phyloP scores from a whole-genome alignment of 2,888 invertebrate species.

The Elaeidobius kamerunicus region DNA sequence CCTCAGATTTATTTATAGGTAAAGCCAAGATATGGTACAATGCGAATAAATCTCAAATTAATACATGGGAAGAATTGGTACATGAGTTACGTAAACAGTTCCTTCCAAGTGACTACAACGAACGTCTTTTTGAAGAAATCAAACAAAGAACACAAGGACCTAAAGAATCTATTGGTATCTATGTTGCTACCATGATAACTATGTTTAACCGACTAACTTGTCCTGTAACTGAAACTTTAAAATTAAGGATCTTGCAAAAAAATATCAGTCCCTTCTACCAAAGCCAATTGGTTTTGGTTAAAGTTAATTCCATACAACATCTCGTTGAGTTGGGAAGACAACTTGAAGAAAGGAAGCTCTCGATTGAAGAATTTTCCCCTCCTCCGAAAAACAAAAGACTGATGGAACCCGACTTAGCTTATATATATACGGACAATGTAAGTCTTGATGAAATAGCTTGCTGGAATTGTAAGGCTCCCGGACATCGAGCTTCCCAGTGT shows the following conservation, averaged over 20 bases:
- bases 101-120: constrained; percentile 32
- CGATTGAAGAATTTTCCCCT: constrained; percentile 1
- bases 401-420: constrained; percentile 27
- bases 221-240: constrained; percentile 15
- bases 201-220: constrained; percentile 30
- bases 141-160: constrained; percentile 33
- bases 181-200: constrained; percentile 33
- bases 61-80: background rate
- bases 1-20: background rate
- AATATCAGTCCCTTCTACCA: constrained; percentile 31
- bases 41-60: too few species aligned
- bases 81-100: background rate
- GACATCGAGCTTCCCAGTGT: constrained; percentile 20
- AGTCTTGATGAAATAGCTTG: constrained; percentile 7
- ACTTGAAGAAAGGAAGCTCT: constrained; percentile 4
- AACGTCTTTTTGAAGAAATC: constrained; percentile 33
- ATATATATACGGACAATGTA: constrained; percentile 5
- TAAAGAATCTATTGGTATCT: constrained; percentile 32
- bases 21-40: constrained; percentile 1
- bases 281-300: constrained; percentile 23
- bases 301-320: constrained; percentile 23
- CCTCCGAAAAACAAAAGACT: constrained; percentile 1
- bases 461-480: constrained; percentile 19
- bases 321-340: constrained; percentile 23
- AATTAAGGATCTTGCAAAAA: constrained; percentile 24